Evolutionary conservation across 2,113 vertebrate species (phyloP).

Genomic region (Sula dactylatra): DNA sequence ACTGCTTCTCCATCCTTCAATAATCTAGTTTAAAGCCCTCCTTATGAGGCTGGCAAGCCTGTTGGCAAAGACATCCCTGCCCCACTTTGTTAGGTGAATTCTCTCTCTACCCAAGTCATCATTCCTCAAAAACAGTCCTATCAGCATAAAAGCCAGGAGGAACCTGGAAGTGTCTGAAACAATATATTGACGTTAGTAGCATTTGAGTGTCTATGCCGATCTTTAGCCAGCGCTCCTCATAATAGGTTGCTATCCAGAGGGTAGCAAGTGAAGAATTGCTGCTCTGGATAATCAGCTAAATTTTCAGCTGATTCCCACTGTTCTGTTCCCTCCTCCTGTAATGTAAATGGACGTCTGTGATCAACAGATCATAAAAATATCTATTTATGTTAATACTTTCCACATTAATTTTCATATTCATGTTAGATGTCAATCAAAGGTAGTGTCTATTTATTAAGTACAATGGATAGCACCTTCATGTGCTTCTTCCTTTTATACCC

Average conservation of each 20-base stretch:
- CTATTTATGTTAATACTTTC: background rate
- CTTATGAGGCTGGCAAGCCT: background rate
- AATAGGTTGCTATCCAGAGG: background rate
- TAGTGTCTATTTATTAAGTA: background rate
- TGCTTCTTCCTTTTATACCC: background rate
- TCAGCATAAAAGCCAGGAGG: background rate
- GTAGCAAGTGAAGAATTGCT: background rate
- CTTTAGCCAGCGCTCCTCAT: background rate
- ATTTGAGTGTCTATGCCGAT: background rate
- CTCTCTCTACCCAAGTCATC: background rate
- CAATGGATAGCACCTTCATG: background rate
- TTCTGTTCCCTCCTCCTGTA: background rate
- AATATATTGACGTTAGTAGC: background rate
- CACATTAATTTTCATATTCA: background rate
- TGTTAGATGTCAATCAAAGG: background rate
- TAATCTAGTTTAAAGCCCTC: background rate
- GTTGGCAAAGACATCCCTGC: background rate
- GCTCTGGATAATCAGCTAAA: background rate
- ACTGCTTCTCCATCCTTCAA: background rate
- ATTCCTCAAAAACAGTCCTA: background rate
- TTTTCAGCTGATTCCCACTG: background rate
- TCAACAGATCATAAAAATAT: background rate
- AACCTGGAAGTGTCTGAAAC: background rate
- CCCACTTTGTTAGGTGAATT: background rate
- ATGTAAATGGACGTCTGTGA: background rate